These are phyloP conservation scores for Oppia nitens DNA, from an alignment of 1,140 invertebrate species.

Conservation along the genomic window DNA sequence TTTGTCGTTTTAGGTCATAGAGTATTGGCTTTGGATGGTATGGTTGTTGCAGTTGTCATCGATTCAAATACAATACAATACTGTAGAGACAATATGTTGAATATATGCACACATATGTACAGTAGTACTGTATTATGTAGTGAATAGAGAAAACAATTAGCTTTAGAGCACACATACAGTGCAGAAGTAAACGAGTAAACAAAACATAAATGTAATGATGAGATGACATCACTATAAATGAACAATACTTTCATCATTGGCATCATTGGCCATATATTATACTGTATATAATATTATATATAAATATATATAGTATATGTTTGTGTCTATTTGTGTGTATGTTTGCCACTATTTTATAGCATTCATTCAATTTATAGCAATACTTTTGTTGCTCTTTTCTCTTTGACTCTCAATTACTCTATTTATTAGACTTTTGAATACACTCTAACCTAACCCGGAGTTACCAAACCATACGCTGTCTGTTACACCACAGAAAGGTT, in stretches of 20 bases:
- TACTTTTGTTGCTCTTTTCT: too few relatives aligned
- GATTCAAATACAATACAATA: background rate
- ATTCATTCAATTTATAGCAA: too few relatives aligned
- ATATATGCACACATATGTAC: too few relatives aligned
- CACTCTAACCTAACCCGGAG: too few relatives aligned
- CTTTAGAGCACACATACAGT: background rate
- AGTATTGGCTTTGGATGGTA: too few relatives aligned
- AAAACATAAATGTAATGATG: background rate
- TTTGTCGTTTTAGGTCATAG: background rate
- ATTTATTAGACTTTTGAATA: too few relatives aligned
- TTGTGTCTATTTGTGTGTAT: background rate
- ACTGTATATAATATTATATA: too few relatives aligned
- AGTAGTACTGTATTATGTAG: background rate
- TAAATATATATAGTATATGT: too few relatives aligned
- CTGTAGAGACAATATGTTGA: too few relatives aligned
- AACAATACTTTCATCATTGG: background rate
- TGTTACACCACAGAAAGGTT: too few relatives aligned
- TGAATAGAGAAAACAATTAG: background rate
- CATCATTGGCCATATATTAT: background rate
- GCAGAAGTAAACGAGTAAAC: background rate
- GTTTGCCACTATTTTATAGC: background rate
- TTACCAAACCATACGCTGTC: too few relatives aligned
- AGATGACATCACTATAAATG: background rate
- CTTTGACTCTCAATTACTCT: too few relatives aligned
- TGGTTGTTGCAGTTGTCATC: background rate